Evolutionary conservation across 2,113 vertebrate genomes (phyloP), one percentile per base, ranked within the genome.

Genomic region (Paracanthobrama guichenoti): DNA sequence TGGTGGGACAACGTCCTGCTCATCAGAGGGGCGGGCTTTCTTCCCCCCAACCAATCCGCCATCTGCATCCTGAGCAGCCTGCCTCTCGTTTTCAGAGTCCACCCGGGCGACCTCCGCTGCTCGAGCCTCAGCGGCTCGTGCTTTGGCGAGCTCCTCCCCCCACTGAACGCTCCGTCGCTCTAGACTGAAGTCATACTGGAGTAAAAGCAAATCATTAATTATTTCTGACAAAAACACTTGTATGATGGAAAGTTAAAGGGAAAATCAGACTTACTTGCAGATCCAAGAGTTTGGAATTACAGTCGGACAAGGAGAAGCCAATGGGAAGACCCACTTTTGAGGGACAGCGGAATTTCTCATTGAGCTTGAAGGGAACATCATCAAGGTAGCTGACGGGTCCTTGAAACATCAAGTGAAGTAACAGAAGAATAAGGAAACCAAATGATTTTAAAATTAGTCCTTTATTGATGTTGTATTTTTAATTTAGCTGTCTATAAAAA

Each of bases 341-440:
- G 78, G 98, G 98, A 85, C 92, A 95, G 92, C 93, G 96, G 91
- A 98, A 99, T 86, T 96, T 98, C 81, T 99, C 97, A 88, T 97
- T 97, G 90, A 99, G 94, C 93, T 97, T 99, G 93, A 99, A 99
- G 82, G 97, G 97, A 93, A 99, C 97, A 79, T 97, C 97, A 91
- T 99, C 98, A 90, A 99, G 96, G 90, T 99, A 98, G 93, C 96
- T 98, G 93, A 97, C 95, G 91, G 96, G 95, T 90, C 98, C 97
- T 99, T 87, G 12, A 87, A 55, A 87, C 77, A 89, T 88, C 88
- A 88, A 67, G 55, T 28, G 16, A 26, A 46, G 26, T 8, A 24
- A 28, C 2, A 28, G 24, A 39, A 26, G 26, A 0, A 80, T 28
- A 26, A 3, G 7, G 42, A 6, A 59, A 67, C 22, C 24, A 67